Evolutionary conservation across 1,140 invertebrate genomes (phyloP), one percentile per base, ranked within the genome.

Genomic region (Zelostemma sp.): DNA sequence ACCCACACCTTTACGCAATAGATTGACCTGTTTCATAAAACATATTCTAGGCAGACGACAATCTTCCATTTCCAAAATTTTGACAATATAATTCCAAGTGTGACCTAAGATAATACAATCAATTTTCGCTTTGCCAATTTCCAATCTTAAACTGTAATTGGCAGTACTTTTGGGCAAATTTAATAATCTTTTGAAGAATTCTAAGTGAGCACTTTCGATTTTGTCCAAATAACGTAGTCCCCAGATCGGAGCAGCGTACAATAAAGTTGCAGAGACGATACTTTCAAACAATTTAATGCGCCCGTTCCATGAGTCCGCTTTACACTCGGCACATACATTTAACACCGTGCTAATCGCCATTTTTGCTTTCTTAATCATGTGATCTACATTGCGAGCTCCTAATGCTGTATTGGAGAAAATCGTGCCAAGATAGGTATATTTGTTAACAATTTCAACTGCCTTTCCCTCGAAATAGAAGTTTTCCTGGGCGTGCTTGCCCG

Each of bases 121-220:
- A n/a, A n/a, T 31, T 31, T 31, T 31, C 11, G 5, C 5, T 6
- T 6, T 31, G 5, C 28, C 11, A 5, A 31, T 11, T 31, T 31
- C 28, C 5, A 31, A 31, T 31, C 28, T 31, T 31, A 31, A 11
- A 31, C 28, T 31, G 28, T 31, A 31, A 11, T 31, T 31, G 28
- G 28, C 5, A 11, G 28, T 31, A 14, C 12, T 38, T 38, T 3
- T 38, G 35, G 35, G 12, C 11, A 38, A n/a, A 38, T 5, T 9
- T 3, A 55, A 28, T 28, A 45, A 16, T 45, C 19, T 28, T 45
- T 54, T 54, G 16, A 18, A 54, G 41, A 18, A 54, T 11, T 41
- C 41, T 21, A 35, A 9, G 6, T 54, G 17, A 0, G 19, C 21
- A n/a, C 9, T 14, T 33, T 55, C 38, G 4, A 55, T 8, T 11